Evolutionary conservation across 2,888 invertebrate genomes (phyloP), one percentile per base, ranked within the genome.

Genomic region (Cephalotes varians): DNA sequence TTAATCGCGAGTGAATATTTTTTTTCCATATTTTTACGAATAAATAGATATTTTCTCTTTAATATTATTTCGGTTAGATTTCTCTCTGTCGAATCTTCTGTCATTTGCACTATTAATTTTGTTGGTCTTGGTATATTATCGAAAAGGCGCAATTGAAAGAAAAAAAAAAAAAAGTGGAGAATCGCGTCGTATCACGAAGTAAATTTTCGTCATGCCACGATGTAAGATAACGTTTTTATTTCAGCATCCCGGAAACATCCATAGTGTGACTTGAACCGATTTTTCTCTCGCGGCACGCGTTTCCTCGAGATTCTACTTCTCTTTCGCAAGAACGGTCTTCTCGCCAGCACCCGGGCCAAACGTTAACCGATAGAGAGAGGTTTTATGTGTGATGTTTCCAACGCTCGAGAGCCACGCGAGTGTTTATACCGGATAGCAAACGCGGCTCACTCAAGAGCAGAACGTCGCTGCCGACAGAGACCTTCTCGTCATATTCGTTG

Each of bases 211-310:
- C 31, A 44, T 54, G 28, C 1, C n/a, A 9, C 21, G 67, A 7
- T 21, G 58, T 82, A 77, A 84, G 77, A 40, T 64, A 31, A 51
- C 64, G 56, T 18, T 73, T 85, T 81, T 87, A 88, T 87, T 88
- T 86, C 64, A 69, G 49, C 51, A 51, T 44, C 54, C 25, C 9
- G 64, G 47, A 40, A 51, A 62, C 21, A 15, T 79, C 76, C 64
- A 73, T 56, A 10, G 72, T 73, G 40, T 73, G 74, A 76, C 87
- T 88, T 86, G 85, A 90, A 54, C 76, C 51, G 34, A 25, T 64
- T 73, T 82, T 56, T 67, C 81, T 51, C 54, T 77, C 76, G 82
- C 77, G 85, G 83, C 90, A 86, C 90, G 88, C 87, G 83, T 88
- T 91, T 91, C 64, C 81, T 60, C 71, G 77, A 69, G 71, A 82